Percentiles rank a stretch among this genome's conserved stretches.
Conservation (phyloP, 2,797 vertebrate species). For the Yasuhikotakia modesta region DNA sequence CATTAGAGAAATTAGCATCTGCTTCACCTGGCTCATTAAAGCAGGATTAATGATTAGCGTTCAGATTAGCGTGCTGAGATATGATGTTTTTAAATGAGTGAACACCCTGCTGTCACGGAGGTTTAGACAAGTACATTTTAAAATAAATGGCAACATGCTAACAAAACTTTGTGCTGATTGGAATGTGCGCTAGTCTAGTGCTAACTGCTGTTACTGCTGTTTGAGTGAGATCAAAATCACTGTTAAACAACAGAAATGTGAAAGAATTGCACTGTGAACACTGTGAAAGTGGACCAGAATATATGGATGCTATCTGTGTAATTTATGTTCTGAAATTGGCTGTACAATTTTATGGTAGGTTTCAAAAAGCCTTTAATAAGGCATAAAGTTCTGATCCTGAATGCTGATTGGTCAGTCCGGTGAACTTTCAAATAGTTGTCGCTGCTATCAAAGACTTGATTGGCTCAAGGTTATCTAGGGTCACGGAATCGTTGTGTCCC, state of each 20-base stretch:
- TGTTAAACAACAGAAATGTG: slow-evolving; percentile 12
- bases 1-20: neutral
- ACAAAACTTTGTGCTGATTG: slow-evolving; percentile 1
- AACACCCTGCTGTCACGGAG: neutral
- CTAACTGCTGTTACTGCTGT: neutral
- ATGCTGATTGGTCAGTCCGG: neutral
- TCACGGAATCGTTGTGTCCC: neutral
- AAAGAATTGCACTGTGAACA: neutral
- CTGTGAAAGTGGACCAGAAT: neutral
- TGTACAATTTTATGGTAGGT: neutral
- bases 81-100: slow-evolving; percentile 8
- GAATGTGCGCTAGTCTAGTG: neutral
- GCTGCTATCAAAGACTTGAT: neutral
- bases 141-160: slow-evolving; percentile 22
- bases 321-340: neutral
- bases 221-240: neutral
- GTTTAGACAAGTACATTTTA: slow-evolving; percentile 21
- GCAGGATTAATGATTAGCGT: neutral
- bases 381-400: neutral
- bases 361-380: neutral
- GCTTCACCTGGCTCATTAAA: slow-evolving; percentile 5
- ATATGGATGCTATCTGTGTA: neutral
- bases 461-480: neutral
- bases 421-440: neutral
- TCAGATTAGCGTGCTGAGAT: slow-evolving; percentile 19